Base-by-base conservation (phyloP, 2,113 vertebrate species). In the Electrona antarctica region DNA sequence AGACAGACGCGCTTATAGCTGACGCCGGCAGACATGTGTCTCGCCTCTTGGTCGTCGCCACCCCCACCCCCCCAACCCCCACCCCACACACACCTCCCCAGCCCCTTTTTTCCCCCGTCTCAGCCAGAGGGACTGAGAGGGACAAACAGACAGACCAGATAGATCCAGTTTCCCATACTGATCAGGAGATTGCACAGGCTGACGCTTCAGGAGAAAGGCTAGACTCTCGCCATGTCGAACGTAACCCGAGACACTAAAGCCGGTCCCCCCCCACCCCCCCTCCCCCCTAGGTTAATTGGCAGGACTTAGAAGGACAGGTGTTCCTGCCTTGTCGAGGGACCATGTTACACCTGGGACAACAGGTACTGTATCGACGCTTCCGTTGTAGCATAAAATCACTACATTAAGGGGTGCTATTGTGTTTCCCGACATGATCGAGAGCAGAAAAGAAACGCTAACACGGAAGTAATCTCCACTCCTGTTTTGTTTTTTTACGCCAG, bases 241-340 rank as follows among this genome's bases (percentile, higher is more conserved):
- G 76, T 64, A 82, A 81, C 49, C 33, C 9, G 64, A 82, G 3
- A 54, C 66, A 47, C 49, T 8, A 10, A 21, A 41, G 21, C 49
- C 21, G 9, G 60, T 33, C 48, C 64, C 21, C 21, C 21, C 21
- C 21, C 21, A 1, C 21, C 21, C 21, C 21, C 21, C 21, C 21
- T 21, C 21, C 21, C 21, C 21, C 46, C 57, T 41, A 59, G 71
- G 77, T 82, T 82, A 82, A 80, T 72, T 73, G 61, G 76, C 52
- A 54, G 60, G 83, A 78, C 33, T 85, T 71, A 68, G 73, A 51
- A 64, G 60, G 68, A 79, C 83, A 79, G 77, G 76, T 85, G 76
- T 69, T 55, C 63, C 15, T 48, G 60, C 52, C 14, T 10, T 67
- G 21, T 65, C n/a, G 14, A 48, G 54, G 48, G 61, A 64, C 29